A percentile compares a stretch with the other conserved stretches of the same genome.
Conservation (phyloP, 1,140 invertebrate genomes). For the Polyergus mexicanus region DNA sequence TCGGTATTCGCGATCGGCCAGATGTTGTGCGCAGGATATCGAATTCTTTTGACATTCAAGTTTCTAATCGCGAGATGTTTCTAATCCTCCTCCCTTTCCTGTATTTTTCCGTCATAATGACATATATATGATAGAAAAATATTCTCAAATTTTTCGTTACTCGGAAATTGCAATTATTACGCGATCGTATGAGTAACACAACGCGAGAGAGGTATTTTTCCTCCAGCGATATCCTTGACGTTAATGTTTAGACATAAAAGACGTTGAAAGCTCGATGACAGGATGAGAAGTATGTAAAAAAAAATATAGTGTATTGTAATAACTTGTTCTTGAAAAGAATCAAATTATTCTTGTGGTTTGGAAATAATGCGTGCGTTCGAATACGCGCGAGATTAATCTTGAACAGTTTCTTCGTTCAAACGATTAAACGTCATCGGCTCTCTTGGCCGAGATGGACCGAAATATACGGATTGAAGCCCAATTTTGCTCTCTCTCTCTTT, state of each 20-base stretch:
- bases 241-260: background rate
- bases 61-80: background rate
- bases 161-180: conserved; percentile 4
- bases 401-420: background rate
- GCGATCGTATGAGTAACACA: background rate
- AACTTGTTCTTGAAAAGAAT: background rate
- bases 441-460: background rate
- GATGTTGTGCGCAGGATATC: background rate
- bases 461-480: background rate
- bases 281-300: background rate
- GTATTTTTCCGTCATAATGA: background rate
- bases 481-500: background rate
- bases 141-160: background rate
- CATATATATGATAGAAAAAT: background rate
- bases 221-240: background rate
- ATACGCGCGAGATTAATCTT: background rate
- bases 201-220: background rate
- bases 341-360: background rate
- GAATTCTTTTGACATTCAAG: background rate
- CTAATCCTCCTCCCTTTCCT: background rate
- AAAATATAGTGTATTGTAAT: background rate
- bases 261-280: background rate
- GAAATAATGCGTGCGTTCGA: background rate
- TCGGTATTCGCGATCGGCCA: conserved; percentile 9
- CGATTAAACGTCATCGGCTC: background rate